These are phyloP conservation scores for Euplagia quadripunctaria DNA, from an alignment of 2,888 invertebrate genomes.

Conservation along the genomic window DNA sequence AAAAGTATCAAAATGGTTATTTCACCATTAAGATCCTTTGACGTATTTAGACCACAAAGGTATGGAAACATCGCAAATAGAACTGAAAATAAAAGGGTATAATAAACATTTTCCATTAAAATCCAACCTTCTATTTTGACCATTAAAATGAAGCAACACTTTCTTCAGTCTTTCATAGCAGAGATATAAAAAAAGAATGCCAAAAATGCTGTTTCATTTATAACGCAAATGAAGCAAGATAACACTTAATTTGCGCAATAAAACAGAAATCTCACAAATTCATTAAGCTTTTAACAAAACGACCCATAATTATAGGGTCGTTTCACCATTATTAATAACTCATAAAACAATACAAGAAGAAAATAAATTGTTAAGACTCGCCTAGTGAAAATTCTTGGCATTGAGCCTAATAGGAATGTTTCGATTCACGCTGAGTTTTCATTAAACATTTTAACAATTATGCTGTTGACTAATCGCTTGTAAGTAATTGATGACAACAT, in stretches of 20 bases:
- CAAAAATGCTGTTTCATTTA: slow-evolving; percentile 49
- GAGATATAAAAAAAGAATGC: slow-evolving; percentile 36
- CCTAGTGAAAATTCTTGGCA: slow-evolving; percentile 55
- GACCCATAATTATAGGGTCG: slow-evolving; percentile 54
- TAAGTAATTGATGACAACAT: slow-evolving; percentile 42
- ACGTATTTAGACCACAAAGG: too few species aligned
- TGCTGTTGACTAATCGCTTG: slow-evolving; percentile 37
- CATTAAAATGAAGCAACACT: slow-evolving; percentile 11
- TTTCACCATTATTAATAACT: slow-evolving; percentile 55
- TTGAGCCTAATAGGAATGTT: slow-evolving; percentile 47
- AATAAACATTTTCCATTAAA: background rate
- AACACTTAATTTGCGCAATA: slow-evolving; percentile 54
- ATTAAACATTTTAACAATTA: slow-evolving; percentile 52
- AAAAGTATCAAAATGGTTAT: background rate
- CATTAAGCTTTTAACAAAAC: slow-evolving; percentile 56
- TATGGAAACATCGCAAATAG: background rate
- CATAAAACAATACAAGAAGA: slow-evolving; percentile 54
- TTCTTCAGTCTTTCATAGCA: slow-evolving; percentile 10
- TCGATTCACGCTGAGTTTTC: slow-evolving; percentile 42
- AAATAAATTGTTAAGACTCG: slow-evolving; percentile 49
- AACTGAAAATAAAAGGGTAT: too few species aligned
- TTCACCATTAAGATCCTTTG: background rate
- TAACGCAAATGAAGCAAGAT: slow-evolving; percentile 45
- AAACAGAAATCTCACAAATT: slow-evolving; percentile 57
- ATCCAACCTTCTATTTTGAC: background rate